Evolutionary conservation across 2,113 vertebrate species (phyloP), one percentile per base, ranked within the genome.

Genomic region (Otus sunia): DNA sequence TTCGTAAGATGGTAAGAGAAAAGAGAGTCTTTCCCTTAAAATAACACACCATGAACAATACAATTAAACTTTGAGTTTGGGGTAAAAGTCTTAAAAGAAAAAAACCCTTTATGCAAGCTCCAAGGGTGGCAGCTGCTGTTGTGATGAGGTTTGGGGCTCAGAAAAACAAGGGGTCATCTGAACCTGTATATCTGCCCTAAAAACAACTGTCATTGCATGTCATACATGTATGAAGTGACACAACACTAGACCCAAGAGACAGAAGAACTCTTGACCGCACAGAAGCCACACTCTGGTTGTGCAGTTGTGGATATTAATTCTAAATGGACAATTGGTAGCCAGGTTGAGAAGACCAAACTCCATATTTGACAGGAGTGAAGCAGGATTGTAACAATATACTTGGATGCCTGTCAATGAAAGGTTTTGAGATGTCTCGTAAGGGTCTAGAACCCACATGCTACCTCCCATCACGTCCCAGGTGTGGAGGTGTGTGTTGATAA

Each of bases 1-100:
- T 98, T 29, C 96, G 97, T 1, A 98, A 98, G 50, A 97, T 98
- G 97, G 98, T 92, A 89, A 96, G 96, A 71, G 27, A 2, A 4
- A 19, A 6, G 25, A 15, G 6, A 9, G 7, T 6, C 15, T 80
- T 59, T 34, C 19, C 34, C 37, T 64, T 68, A 23, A 81, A 90
- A 47, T 47, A 60, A 30, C 16, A 23, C 23, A 27, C 15, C 11
- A 0, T 2, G 34, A 15, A 7, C 12, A 5, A 3, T 2, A 1
- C 2, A 10, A 6, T n/a, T 10, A 2, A n/a, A 27, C 3, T 37
- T 26, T 9, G 37, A 21, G 20, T 13, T 55, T 11, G 47, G n/a
- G 25, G 32, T 23, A 4, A 11, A 49, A 32, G 8, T 15, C 14
- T 55, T n/a, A 3, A 18, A 63, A 43, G 7, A 4, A 9, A 36